phyloP scores from a whole-genome alignment of 2,888 invertebrate species.

The Koerneria pararmatus region DNA sequence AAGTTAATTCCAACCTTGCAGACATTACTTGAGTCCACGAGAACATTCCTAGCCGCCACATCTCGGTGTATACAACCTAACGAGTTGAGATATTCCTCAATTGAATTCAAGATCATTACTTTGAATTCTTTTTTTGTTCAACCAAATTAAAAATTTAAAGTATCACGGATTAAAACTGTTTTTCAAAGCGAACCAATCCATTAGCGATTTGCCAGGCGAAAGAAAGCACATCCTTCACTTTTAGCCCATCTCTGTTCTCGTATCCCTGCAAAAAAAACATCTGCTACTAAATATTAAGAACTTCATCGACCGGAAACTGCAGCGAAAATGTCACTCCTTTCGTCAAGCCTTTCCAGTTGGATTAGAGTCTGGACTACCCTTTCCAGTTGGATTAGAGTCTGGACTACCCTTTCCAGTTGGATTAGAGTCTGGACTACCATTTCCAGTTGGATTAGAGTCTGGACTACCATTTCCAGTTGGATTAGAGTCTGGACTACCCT shows the following conservation, averaged over 20 bases:
- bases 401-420: too few relatives aligned
- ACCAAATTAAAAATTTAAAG: background rate
- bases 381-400: too few relatives aligned
- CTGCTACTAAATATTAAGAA: too few relatives aligned
- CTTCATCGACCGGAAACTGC: too few relatives aligned
- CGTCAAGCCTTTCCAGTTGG: constrained; percentile 26
- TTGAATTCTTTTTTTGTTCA: constrained; percentile 22
- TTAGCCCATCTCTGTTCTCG: constrained; percentile 35
- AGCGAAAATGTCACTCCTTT: too few relatives aligned
- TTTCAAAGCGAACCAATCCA: constrained; percentile 36
- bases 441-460: too few relatives aligned
- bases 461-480: too few relatives aligned
- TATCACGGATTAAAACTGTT: constrained; percentile 16
- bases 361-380: too few relatives aligned
- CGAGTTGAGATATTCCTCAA: constrained; percentile 43
- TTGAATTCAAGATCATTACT: constrained; percentile 10
- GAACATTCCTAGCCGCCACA: constrained; percentile 49
- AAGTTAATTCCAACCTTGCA: constrained; percentile 39
- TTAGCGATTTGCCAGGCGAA: constrained; percentile 53
- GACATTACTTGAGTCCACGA: constrained; percentile 37
- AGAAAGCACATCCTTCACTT: constrained; percentile 45
- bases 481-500: too few relatives aligned
- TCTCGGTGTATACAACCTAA: constrained; percentile 54
- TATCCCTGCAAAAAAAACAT: constrained; percentile 29
- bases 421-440: too few relatives aligned